Base-by-base conservation (phyloP, 1,140 invertebrate genomes). In the Calliopsis andreniformis region DNA sequence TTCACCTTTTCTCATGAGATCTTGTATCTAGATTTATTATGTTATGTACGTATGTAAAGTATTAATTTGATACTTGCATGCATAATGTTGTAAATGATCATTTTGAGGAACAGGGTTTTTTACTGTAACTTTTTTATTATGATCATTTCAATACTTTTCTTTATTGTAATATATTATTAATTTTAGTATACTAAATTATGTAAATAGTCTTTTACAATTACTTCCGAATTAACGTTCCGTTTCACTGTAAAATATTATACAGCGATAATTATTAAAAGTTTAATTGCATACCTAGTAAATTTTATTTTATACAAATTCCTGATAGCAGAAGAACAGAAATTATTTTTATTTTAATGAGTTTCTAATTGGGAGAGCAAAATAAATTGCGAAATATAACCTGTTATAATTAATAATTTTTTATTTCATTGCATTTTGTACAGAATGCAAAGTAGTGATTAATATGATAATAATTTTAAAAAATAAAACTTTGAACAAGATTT, bases 141-240 rank as follows among this genome's bases (percentile, higher is more conserved):
- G 25, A 8, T 10, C 16, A 28, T 10, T 16, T 23, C 3, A 45
- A 18, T 55, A 55, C 32, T 53, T 43, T 1, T 43, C 28, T 66
- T 35, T 25, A 12, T 42, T 73, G 32, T 43, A 73, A 53, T 32
- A 73, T 72, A 72, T 39, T 62, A 63, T 10, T 63, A 72, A 64
- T 64, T 43, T 8, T 70, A n/a, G 3, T 70, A 39, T 35, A 10
- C 35, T 18, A 35, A 1, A n/a, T 28, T 39, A 7, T 71, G 58
- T 62, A 71, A 61, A 71, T 62, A 71, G 16, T 45, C 28, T 45
- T 58, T 18, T 32, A 23, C 28, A 51, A 42, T 28, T 32, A 25
- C 7, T 16, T 12, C 5, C 18, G 14, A 70, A 35, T 59, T 25
- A 28, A 43, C n/a, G 8, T 35, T 1, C 4, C 7, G 42, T 7